These are phyloP conservation scores for Hylaeus volcanicus DNA, from an alignment of 1,140 invertebrate species.

Conservation along the genomic window DNA sequence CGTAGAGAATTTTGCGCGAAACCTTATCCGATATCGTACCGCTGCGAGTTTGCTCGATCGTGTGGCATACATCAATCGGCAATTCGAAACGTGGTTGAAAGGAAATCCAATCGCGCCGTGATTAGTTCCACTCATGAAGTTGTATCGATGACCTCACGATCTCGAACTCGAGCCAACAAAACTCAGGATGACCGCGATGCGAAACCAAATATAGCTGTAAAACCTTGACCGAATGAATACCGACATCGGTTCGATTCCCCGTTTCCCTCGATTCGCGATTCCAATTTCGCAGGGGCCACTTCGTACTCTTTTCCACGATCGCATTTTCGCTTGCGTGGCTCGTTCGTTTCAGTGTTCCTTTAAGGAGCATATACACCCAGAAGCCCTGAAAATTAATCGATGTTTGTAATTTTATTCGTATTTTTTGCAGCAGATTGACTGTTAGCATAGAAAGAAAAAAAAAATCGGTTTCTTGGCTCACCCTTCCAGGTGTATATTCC, in stretches of 20 bases:
- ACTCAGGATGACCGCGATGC: neutral
- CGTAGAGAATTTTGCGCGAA: conserved; percentile 26
- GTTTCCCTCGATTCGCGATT: no score
- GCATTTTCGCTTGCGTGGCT: neutral
- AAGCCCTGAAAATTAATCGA: no score
- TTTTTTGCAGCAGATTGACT: no score
- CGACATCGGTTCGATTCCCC: neutral
- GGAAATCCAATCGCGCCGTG: conserved; percentile 30
- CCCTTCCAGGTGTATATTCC: no score
- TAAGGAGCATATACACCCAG: neutral
- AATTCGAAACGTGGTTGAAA: conserved; percentile 43
- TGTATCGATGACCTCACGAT: neutral
- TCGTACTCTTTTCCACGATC: no score
- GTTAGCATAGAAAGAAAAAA: no score
- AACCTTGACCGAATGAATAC: conserved; percentile 26
- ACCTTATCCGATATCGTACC: conserved; percentile 3
- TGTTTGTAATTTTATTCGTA: no score
- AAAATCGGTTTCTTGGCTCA: no score
- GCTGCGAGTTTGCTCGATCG: neutral
- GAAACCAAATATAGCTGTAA: no score
- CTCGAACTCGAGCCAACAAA: neutral
- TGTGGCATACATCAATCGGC: conserved; percentile 43
- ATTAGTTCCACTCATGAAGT: conserved; percentile 40
- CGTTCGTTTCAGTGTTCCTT: conserved; percentile 32
- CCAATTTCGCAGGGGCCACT: no score